Conservation (phyloP, 2,888 invertebrate genomes). For the Linyphia triangularis region DNA sequence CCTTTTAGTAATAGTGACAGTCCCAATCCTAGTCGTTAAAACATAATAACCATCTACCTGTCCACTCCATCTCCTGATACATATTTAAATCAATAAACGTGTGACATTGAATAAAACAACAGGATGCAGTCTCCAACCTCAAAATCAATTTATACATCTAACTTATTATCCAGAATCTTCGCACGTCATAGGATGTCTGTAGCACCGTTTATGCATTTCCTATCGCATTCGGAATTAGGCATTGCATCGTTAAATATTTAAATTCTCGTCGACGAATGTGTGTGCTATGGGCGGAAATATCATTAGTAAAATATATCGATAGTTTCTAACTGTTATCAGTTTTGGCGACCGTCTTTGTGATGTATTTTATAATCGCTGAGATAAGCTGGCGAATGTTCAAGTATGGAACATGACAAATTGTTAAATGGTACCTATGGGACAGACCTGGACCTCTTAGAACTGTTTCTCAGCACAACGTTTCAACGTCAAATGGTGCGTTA, state of each 20-base stretch:
- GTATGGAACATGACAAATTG: conserved; percentile 20
- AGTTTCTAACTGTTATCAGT: background rate
- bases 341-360: conserved; percentile 28
- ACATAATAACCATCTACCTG: too few relatives aligned
- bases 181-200: background rate
- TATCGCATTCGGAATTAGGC: background rate
- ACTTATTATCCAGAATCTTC: background rate
- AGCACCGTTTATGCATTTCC: background rate
- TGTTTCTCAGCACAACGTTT: background rate
- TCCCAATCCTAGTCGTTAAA: too few relatives aligned
- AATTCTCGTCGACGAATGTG: conserved; percentile 22
- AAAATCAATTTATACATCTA: background rate
- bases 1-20: too few relatives aligned
- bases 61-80: too few relatives aligned
- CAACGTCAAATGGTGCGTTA: conserved; percentile 23
- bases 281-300: conserved; percentile 29
- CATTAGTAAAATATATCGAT: conserved; percentile 46
- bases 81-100: too few relatives aligned
- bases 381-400: conserved; percentile 41
- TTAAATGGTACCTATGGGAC: background rate
- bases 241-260: conserved; percentile 57
- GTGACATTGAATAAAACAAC: too few relatives aligned
- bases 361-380: conserved; percentile 4
- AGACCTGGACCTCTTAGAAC: background rate
- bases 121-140: background rate